Percentiles rank a stretch among this genome's conserved stretches.
Conservation (phyloP, 2,888 invertebrate genomes). For the Ormia ochracea region DNA sequence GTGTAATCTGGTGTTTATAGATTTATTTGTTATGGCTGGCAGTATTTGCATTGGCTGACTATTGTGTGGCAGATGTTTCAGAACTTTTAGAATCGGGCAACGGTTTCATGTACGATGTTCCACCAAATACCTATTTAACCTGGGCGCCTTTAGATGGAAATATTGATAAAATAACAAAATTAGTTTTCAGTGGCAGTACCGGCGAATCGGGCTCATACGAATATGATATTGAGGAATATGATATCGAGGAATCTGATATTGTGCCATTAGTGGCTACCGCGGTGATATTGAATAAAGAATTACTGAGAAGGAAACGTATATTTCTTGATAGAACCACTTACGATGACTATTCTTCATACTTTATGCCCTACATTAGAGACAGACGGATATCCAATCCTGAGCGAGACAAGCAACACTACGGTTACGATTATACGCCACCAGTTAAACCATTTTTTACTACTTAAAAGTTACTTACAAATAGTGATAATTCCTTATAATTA, state of each 20-base stretch:
- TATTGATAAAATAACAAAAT: conserved; percentile 63
- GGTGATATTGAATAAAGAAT: background rate
- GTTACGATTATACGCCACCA: conserved; percentile 1
- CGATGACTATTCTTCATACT: background rate
- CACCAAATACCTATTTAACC: conserved; percentile 59
- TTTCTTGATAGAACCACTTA: background rate
- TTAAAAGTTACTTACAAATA: too few species aligned
- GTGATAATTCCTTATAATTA: too few species aligned
- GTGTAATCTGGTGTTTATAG: conserved; percentile 2
- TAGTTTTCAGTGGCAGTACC: conserved; percentile 10
- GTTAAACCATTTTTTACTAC: conserved; percentile 14
- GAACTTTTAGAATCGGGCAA: conserved; percentile 69
- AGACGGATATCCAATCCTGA: background rate
- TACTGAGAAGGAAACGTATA: background rate
- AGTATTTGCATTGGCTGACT: conserved; percentile 5
- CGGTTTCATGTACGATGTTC: conserved; percentile 70
- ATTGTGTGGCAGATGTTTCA: conserved; percentile 66
- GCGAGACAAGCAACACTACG: background rate
- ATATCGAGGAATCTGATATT: background rate
- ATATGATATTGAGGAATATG: too few species aligned
- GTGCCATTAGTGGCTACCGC: conserved; percentile 19
- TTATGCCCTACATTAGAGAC: background rate
- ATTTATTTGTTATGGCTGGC: background rate
- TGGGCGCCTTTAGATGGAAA: conserved; percentile 67
- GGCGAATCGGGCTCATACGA: background rate